Percentiles rank a stretch among this genome's conserved stretches.
Conservation (phyloP, 2,113 vertebrate genomes). For the Petromus typicus region DNA sequence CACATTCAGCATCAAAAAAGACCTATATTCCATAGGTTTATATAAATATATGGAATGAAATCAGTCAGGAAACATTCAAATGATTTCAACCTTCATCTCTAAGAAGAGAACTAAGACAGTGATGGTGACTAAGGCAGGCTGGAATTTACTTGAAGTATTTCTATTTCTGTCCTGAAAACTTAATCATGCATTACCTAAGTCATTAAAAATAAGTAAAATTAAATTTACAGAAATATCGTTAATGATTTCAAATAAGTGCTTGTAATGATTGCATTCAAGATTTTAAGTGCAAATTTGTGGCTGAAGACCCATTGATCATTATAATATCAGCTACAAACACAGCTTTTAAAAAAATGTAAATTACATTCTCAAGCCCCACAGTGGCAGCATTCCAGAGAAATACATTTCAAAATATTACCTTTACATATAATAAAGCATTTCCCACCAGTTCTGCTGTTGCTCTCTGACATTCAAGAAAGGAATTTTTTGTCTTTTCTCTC, state of each 20-base stretch:
- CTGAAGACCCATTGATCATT: background rate
- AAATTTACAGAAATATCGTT: background rate
- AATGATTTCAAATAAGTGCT: slow-evolving; percentile 11
- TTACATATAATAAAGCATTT: background rate
- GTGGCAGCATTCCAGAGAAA: background rate
- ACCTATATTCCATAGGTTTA: background rate
- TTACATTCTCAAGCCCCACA: background rate
- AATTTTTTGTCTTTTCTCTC: background rate
- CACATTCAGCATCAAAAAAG: background rate
- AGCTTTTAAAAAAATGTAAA: background rate
- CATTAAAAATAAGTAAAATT: slow-evolving; percentile 3
- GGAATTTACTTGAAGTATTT: slow-evolving; percentile 2
- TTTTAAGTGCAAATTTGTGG: background rate
- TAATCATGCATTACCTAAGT: background rate
- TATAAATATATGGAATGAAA: background rate
- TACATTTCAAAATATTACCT: background rate
- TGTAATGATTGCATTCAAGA: background rate
- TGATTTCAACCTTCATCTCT: background rate
- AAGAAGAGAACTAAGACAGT: background rate
- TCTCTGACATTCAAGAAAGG: background rate
- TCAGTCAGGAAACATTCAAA: background rate
- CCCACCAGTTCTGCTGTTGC: background rate
- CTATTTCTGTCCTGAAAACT: background rate
- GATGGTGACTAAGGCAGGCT: background rate
- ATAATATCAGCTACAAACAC: background rate